Evolutionary conservation across 2,888 invertebrate species (phyloP), one percentile per base, ranked within the genome.

Genomic region (Coenonympha arcania): DNA sequence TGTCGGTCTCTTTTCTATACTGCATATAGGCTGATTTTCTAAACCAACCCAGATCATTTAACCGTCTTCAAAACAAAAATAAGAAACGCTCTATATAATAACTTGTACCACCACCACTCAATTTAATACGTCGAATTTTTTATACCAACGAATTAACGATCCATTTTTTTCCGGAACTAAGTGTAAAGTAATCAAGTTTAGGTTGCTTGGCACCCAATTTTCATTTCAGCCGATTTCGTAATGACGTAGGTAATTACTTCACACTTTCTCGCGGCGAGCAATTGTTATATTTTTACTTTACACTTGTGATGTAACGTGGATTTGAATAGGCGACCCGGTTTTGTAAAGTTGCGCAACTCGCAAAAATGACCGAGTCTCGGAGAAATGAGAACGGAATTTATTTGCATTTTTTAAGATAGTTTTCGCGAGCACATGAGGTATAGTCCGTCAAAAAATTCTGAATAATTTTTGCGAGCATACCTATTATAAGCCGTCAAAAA

Each of bases 71-170:
- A n/a, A n/a, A n/a, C n/a, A n/a, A n/a, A n/a, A n/a, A n/a, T n/a
- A n/a, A 9, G 3, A 16, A 1, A 15, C 46, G 46, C 19, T 46
- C 4, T 2, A 16, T n/a, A 3, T 36, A 5, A 0, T 40, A 24
- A 2, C 41, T 60, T 59, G 50, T 50, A 62, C 63, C 56, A n/a
- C 8, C 19, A 28, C 50, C 36, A 46, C 59, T 57, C 63, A 71
- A 68, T 60, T 77, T 75, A 61, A 69, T 69, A 76, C 73, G 59
- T 71, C 70, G 76, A 66, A 77, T 73, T 61, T 33, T 52, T 49
- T 48, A 53, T 44, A 4, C 26, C 37, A 19, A 39, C 36, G 46
- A 39, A 55, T 52, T 46, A 55, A 18, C 28, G 19, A 4, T 18
- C 28, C 33, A 48, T 22, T 46, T 46, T 24, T 30, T 47, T 34